phyloP scores from a whole-genome alignment of 2,113 vertebrate genomes.

The Charina bottae region DNA sequence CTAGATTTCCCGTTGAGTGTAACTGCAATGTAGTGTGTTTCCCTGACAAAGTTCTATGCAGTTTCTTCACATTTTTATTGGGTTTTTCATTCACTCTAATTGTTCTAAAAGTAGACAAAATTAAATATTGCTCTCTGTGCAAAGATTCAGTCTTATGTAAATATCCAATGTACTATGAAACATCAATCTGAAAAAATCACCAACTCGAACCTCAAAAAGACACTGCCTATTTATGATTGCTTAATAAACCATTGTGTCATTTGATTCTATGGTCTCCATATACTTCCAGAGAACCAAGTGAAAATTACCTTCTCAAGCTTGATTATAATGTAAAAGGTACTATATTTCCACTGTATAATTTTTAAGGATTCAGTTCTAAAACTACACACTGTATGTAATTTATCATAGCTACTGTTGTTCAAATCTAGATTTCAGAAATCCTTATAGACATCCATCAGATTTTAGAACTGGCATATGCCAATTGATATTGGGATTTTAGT shows the following conservation, averaged over 20 bases:
- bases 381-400: background rate
- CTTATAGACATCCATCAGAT: background rate
- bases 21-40: slow-evolving; percentile 4
- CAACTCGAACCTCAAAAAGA: background rate
- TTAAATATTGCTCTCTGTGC: background rate
- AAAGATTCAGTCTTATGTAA: background rate
- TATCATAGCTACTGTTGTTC: background rate
- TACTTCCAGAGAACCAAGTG: background rate
- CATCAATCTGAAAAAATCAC: background rate
- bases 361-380: slow-evolving; percentile 6
- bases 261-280: background rate
- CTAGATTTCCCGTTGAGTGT: background rate
- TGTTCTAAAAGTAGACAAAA: background rate
- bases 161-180: background rate
- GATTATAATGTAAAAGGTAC: background rate
- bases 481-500: background rate
- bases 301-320: background rate
- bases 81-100: background rate
- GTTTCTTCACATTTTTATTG: background rate
- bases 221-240: background rate
- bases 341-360: background rate
- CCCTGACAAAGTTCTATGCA: background rate
- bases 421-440: background rate
- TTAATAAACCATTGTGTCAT: background rate
- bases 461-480: background rate